These are phyloP conservation scores for Spea hammondii DNA, from an alignment of 2,797 vertebrate genomes.

Conservation along the genomic window DNA sequence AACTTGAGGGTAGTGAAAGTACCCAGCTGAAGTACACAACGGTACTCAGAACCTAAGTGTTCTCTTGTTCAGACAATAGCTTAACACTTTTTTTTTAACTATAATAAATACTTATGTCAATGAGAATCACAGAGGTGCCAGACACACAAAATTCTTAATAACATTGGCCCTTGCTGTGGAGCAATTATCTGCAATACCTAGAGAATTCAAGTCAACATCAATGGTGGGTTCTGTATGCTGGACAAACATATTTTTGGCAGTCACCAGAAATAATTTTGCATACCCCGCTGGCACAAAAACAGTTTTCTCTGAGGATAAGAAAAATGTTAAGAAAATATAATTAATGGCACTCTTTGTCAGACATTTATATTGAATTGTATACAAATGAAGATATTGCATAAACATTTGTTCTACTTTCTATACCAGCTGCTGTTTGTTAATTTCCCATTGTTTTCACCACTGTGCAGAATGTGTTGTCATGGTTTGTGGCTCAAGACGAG, in stretches of 20 bases:
- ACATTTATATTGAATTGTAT: background rate
- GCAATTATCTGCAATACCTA: conserved; percentile 43
- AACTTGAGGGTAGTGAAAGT: too few relatives aligned
- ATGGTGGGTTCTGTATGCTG: conserved; percentile 35
- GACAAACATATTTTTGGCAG: conserved; percentile 43
- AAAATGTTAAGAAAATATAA: conserved; percentile 18
- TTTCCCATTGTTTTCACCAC: too few relatives aligned
- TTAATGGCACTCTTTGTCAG: conserved; percentile 14
- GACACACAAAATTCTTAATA: conserved; percentile 45
- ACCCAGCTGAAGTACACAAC: too few relatives aligned
- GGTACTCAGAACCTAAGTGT: too few relatives aligned
- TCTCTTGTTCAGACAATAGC: too few relatives aligned
- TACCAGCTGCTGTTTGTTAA: background rate
- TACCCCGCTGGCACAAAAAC: conserved; percentile 30
- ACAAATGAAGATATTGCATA: conserved; percentile 23
- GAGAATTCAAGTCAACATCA: conserved; percentile 42
- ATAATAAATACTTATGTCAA: conserved; percentile 15
- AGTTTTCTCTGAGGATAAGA: conserved; percentile 29
- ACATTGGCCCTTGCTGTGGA: conserved; percentile 36
- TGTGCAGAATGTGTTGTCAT: background rate
- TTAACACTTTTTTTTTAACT: background rate
- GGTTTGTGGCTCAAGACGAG: background rate
- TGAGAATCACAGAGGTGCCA: conserved; percentile 22
- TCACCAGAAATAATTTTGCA: conserved; percentile 34
- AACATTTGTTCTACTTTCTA: background rate